These are phyloP conservation scores for Peromyscus eremicus DNA, from an alignment of 2,797 vertebrate species.

Conservation along the genomic window DNA sequence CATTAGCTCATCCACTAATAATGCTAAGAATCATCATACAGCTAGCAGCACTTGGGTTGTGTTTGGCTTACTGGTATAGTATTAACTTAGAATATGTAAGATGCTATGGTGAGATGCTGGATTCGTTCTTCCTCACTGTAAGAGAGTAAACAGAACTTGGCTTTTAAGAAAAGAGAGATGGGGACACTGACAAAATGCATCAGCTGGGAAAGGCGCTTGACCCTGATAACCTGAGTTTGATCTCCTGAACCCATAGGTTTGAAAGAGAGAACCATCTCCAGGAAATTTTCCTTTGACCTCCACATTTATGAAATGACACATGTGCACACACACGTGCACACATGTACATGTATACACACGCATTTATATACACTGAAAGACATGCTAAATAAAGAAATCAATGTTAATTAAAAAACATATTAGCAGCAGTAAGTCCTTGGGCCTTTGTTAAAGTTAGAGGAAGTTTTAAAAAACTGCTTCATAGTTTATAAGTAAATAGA, in stretches of 20 bases:
- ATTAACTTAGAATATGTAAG: background rate
- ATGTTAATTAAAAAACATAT: background rate
- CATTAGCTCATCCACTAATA: background rate
- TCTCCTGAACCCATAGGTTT: background rate
- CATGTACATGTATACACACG: background rate
- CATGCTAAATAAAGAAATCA: background rate
- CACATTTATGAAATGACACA: background rate
- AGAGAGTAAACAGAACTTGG: background rate
- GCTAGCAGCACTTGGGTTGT: background rate
- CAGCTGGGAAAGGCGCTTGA: background rate
- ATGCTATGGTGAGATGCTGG: background rate
- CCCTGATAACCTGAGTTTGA: background rate
- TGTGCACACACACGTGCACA: background rate
- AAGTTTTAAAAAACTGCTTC: background rate
- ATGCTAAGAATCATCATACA: background rate
- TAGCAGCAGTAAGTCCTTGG: background rate
- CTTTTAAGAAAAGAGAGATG: background rate
- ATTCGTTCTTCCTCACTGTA: background rate
- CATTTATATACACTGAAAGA: background rate
- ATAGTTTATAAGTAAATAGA: background rate
- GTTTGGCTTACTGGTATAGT: background rate
- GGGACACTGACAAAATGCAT: background rate
- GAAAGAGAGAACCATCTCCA: background rate
- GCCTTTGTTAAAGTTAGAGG: background rate
- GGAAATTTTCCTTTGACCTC: background rate